phyloP scores from a whole-genome alignment of 2,113 vertebrate genomes.

The Chloropsis hardwickii region DNA sequence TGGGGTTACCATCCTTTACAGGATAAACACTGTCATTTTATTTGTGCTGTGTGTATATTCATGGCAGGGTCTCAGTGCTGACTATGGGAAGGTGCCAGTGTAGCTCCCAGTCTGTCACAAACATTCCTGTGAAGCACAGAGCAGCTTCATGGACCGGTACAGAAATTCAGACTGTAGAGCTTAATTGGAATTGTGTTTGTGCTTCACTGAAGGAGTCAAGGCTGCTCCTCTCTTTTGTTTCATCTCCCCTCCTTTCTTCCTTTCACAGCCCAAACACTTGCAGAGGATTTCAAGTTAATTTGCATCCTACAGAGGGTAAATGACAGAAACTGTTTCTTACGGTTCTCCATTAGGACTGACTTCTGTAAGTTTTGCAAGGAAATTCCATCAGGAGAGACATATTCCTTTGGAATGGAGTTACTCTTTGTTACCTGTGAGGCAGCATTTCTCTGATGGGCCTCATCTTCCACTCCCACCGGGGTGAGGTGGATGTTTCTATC shows the following conservation, averaged over 20 bases:
- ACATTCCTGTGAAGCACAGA: neutral
- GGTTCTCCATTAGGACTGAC: neutral
- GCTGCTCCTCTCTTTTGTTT: neutral
- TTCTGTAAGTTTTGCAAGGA: neutral
- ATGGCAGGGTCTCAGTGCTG: neutral
- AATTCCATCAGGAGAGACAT: neutral
- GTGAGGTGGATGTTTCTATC: neutral
- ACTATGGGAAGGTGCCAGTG: neutral
- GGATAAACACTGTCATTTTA: neutral
- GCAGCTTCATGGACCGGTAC: neutral
- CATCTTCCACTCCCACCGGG: neutral
- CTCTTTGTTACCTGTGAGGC: neutral
- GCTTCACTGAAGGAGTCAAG: neutral
- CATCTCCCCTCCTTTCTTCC: neutral
- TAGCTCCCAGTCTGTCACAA: neutral
- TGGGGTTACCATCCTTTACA: neutral
- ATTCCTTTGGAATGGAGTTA: neutral
- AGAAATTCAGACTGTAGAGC: neutral
- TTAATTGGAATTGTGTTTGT: neutral
- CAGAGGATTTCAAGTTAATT: neutral
- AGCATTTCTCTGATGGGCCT: neutral
- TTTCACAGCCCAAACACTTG: neutral
- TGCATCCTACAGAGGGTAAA: neutral
- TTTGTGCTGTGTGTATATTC: neutral
- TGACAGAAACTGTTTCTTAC: neutral